These are phyloP conservation scores for Trypoxylon attenuatum DNA, from an alignment of 2,888 invertebrate genomes.

Conservation along the genomic window DNA sequence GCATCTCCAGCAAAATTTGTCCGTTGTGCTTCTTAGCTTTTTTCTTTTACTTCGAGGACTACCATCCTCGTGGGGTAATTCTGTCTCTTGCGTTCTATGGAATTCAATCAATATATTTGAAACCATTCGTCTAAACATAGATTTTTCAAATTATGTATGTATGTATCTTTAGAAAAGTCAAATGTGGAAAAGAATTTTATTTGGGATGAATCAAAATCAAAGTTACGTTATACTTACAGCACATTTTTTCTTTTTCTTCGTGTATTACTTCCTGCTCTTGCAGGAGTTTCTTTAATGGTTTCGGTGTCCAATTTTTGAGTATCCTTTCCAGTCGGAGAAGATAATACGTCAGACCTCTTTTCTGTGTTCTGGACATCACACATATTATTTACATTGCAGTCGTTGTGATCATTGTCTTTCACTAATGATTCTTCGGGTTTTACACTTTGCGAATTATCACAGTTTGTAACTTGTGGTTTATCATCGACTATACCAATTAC, in stretches of 20 bases:
- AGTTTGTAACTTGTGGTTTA: neutral
- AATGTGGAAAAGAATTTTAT: neutral
- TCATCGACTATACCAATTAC: neutral
- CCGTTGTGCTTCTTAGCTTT: slow-evolving; percentile 60
- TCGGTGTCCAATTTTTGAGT: slow-evolving; percentile 10
- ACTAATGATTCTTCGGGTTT: slow-evolving; percentile 9
- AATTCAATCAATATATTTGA: neutral
- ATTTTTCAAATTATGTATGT: neutral
- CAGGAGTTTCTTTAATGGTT: slow-evolving; percentile 15
- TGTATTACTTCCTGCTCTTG: slow-evolving; percentile 34
- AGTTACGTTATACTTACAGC: slow-evolving; percentile 47
- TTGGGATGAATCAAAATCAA: neutral
- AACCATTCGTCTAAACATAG: neutral
- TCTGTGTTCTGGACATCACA: neutral
- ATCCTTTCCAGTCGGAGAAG: neutral
- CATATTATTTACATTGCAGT: slow-evolving; percentile 4
- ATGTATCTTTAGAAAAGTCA: neutral
- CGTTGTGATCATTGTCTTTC: neutral
- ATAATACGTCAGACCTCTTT: neutral
- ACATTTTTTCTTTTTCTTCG: slow-evolving; percentile 61
- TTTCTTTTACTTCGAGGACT: slow-evolving; percentile 46
- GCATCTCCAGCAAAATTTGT: slow-evolving; percentile 91
- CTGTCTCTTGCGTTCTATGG: slow-evolving; percentile 33
- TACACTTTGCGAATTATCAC: slow-evolving; percentile 6
- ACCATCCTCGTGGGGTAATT: slow-evolving; percentile 29